A percentile compares a stretch with the other conserved stretches of the same genome.
These are phyloP conservation scores for Tupaia tana DNA, from an alignment of 2,113 vertebrate genomes.

Conservation along the genomic window DNA sequence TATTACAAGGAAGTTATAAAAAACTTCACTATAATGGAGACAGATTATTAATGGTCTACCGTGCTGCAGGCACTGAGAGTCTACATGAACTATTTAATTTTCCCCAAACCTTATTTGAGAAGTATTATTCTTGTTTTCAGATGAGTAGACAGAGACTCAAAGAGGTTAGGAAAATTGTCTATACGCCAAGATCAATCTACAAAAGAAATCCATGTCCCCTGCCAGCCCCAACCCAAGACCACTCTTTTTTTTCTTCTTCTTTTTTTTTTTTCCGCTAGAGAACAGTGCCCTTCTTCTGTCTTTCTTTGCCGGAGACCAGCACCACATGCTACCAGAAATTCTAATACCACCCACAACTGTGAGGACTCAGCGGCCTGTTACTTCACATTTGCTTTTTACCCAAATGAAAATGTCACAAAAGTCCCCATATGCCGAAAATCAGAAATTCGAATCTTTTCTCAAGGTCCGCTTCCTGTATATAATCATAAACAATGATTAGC, in stretches of 20 bases:
- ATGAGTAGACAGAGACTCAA: neutral
- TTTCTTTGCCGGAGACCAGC: neutral
- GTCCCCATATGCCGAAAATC: neutral
- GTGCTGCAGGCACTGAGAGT: neutral
- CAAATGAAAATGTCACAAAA: slow-evolving; percentile 34
- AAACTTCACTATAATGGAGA: neutral
- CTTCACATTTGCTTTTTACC: slow-evolving; percentile 21
- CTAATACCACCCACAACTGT: neutral
- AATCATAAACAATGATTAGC: neutral
- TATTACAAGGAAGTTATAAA: neutral
- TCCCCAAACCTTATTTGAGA: neutral
- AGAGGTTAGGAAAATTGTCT: neutral
- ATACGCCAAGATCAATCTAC: neutral
- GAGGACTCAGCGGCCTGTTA: neutral
- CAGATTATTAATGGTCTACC: neutral
- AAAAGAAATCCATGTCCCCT: neutral
- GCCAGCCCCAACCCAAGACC: neutral
- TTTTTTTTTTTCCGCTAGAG: neutral
- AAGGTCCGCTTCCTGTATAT: neutral
- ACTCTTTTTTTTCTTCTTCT: neutral
- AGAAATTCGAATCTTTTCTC: neutral
- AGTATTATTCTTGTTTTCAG: neutral
- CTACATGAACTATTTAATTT: neutral
- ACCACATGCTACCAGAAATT: neutral
- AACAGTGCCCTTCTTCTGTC: neutral